A percentile compares a stretch with the other conserved stretches of the same genome.
These are phyloP conservation scores for Cryptophagus acutangulus DNA, from an alignment of 2,888 invertebrate species.

Conservation along the genomic window DNA sequence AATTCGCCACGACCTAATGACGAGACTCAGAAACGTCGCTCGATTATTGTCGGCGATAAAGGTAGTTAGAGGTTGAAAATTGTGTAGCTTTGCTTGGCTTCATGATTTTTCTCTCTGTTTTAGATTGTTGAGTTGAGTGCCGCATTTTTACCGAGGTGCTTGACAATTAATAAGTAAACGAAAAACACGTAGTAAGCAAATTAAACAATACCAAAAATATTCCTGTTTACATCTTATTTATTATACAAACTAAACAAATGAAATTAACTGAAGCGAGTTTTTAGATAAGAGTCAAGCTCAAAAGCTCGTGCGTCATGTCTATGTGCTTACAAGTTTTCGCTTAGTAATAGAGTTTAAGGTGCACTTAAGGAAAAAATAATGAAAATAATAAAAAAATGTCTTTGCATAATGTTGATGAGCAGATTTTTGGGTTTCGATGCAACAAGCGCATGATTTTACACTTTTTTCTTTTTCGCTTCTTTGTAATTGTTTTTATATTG, in stretches of 20 bases:
- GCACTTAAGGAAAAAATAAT: constrained; percentile 37
- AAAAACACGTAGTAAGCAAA: too few relatives aligned
- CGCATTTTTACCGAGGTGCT: too few relatives aligned
- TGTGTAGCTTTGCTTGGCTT: background rate
- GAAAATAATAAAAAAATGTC: constrained; percentile 20
- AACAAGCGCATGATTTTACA: too few relatives aligned
- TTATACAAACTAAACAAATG: too few relatives aligned
- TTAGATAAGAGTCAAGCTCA: constrained; percentile 3
- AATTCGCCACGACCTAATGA: constrained; percentile 38
- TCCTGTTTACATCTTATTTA: too few relatives aligned
- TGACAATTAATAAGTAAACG: too few relatives aligned
- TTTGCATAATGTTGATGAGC: too few relatives aligned
- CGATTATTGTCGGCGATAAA: constrained; percentile 54
- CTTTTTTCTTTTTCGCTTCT: too few relatives aligned
- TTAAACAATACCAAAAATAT: too few relatives aligned
- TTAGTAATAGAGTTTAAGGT: constrained; percentile 40
- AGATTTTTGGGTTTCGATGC: too few relatives aligned
- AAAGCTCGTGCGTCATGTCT: background rate
- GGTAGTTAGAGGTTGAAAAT: constrained; percentile 26
- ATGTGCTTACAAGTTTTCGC: constrained; percentile 44
- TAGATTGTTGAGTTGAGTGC: constrained; percentile 24
- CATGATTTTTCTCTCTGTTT: constrained; percentile 14
- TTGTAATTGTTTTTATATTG: too few relatives aligned
- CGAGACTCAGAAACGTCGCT: constrained; percentile 53
- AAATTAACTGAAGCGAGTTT: too few relatives aligned